Conservation (phyloP, 2,113 vertebrate species). For the Conger conger region DNA sequence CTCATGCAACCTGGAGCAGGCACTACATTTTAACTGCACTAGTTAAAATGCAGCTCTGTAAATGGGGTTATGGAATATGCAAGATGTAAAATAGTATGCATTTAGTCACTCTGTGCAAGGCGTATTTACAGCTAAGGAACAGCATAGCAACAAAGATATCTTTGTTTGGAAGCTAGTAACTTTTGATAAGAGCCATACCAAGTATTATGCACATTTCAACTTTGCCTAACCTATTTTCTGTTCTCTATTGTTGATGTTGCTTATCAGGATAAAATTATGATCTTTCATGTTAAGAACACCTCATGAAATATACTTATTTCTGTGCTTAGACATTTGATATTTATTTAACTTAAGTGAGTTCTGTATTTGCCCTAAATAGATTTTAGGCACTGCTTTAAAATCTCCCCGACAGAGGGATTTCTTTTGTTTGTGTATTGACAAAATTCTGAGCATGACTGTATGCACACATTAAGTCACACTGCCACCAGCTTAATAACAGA, state of each 20-base stretch:
- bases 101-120: background rate
- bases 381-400: background rate
- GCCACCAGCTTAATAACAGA: background rate
- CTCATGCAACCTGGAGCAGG: background rate
- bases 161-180: background rate
- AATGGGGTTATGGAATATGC: background rate
- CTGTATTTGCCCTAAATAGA: background rate
- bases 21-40: background rate
- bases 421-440: background rate
- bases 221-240: background rate
- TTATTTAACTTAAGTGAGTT: background rate
- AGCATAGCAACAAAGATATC: background rate
- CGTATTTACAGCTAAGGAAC: background rate
- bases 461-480: background rate
- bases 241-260: background rate
- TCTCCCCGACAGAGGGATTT: background rate
- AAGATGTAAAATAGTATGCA: constrained; percentile 9
- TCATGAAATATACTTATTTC: background rate
- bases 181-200: background rate
- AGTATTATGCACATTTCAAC: background rate
- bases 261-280: background rate
- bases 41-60: background rate
- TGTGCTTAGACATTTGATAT: constrained; percentile 3
- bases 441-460: background rate
- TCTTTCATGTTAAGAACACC: background rate